Conservation (phyloP, 2,797 vertebrate species). For the Acrossocheilus wenchowensis region DNA sequence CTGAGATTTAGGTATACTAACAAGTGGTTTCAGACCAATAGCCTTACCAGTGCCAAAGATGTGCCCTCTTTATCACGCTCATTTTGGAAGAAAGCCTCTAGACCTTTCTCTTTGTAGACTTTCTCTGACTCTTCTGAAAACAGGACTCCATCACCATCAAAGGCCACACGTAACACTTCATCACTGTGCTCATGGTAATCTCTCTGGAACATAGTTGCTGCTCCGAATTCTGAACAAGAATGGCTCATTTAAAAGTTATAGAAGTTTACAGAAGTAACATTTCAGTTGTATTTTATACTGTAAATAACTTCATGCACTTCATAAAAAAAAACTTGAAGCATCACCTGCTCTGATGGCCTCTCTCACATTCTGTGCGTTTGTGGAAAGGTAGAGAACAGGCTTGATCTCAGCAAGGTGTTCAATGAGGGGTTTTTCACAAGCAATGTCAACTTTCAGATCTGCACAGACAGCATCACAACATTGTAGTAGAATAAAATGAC, state of each 20-base stretch:
- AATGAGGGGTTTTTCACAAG: constrained; percentile 84
- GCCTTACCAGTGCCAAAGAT: constrained; percentile 81
- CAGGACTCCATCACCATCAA: constrained; percentile 91
- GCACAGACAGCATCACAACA: background rate
- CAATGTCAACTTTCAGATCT: constrained; percentile 88
- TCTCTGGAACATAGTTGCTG: constrained; percentile 88
- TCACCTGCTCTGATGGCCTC: constrained; percentile 89
- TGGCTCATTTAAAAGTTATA: background rate
- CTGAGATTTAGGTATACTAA: background rate
- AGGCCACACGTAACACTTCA: constrained; percentile 88
- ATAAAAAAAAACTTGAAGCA: background rate
- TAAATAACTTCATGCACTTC: background rate
- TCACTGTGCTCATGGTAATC: constrained; percentile 70
- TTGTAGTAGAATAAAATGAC: background rate
- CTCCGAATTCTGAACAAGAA: constrained; percentile 82
- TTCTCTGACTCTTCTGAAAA: constrained; percentile 92
- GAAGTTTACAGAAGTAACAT: background rate
- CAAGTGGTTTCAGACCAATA: background rate
- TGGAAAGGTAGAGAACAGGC: constrained; percentile 92
- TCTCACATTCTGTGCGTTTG: constrained; percentile 85
- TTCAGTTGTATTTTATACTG: background rate
- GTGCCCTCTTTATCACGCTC: constrained; percentile 84
- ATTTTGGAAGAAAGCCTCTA: constrained; percentile 86
- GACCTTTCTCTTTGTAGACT: constrained; percentile 81
- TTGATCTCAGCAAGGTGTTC: constrained; percentile 90